Base-by-base conservation (phyloP, 2,888 invertebrate genomes). In the Unio pictorum region DNA sequence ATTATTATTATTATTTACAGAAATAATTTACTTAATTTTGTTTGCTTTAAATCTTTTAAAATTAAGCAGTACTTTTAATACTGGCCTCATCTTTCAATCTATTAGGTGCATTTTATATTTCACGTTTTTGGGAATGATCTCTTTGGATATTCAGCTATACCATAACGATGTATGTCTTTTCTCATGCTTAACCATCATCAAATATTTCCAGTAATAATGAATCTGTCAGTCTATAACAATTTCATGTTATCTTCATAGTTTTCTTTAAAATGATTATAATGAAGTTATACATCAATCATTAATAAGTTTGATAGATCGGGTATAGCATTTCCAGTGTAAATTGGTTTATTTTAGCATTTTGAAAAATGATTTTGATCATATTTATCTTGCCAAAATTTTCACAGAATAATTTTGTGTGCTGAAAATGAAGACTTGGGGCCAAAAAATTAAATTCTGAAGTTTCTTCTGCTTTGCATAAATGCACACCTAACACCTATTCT, bases 141-240 rank as follows among this genome's bases (percentile, higher is more conserved):
- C 23, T 11, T 62, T 1, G 62, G 55, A 64, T 64, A 71, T 30
- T 62, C 60, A 4, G 67, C 60, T 4, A 55, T 45, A 54, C 67
- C 67, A 20, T 61, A 67, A 28, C 8, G 7, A 45, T 62, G 5
- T 4, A 30, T 54, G 3, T 45, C 55, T 64, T 30, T 34, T 28
- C 11, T n/a, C 28, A 67, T 55, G 26, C 64, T 1, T 70, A 20
- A 34, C 70, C 66, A 54, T 59, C n/a, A 6, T 64, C 70, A 20
- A 55, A 2, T n/a, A 61, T 70, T 34, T 55, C 54, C 23, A 68
- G 62, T 23, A 58, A 34, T 11, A 67, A 56, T 54, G 54, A 55
- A 55, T 70, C 73, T 34, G 73, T 73, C 66, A 65, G 26, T 63
- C 64, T 17, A 65, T 28, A 18, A 70, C 55, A 34, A 34, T 54